Conservation (phyloP, 2,113 vertebrate genomes). For the Patagioenas fasciata region DNA sequence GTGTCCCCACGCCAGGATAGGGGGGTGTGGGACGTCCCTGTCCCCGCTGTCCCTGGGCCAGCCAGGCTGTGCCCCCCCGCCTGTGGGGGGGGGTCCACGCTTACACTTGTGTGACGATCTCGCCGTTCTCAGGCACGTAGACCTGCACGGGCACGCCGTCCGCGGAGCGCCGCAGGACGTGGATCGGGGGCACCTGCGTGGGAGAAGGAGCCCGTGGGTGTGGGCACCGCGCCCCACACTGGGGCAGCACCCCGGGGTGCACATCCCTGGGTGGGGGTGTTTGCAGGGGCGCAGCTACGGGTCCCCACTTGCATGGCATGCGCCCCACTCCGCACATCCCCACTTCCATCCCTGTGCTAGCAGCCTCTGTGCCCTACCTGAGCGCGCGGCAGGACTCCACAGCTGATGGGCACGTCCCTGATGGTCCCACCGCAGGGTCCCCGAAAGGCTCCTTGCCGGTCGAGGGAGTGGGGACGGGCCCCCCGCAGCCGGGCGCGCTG, state of each 20-base stretch:
- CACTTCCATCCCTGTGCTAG: no score
- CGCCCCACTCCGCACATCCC: no score
- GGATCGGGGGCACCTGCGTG: not conserved
- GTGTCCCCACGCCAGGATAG: accelerated
- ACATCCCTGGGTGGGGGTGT: accelerated
- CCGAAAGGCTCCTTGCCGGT: not conserved
- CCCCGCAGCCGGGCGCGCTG: constrained; percentile 7
- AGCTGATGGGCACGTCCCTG: no score
- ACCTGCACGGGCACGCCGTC: not conserved
- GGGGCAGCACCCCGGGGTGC: not conserved
- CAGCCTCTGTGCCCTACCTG: no score
- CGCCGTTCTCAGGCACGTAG: constrained; percentile 3
- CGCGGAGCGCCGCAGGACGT: not conserved
- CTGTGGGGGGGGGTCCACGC: not conserved
- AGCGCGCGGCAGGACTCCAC: no score
- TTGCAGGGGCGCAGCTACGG: not conserved
- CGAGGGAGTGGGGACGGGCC: constrained; percentile 22
- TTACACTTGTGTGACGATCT: constrained; percentile 59
- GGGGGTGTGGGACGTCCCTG: accelerated
- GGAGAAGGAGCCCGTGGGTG: not conserved
- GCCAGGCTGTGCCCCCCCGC: not conserved
- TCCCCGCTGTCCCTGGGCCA: not conserved
- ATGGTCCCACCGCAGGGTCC: no score
- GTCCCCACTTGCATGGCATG: accelerated
- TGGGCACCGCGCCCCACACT: accelerated